Evolutionary conservation across 2,113 vertebrate species (phyloP).

Genomic region (Physeter macrocephalus): DNA sequence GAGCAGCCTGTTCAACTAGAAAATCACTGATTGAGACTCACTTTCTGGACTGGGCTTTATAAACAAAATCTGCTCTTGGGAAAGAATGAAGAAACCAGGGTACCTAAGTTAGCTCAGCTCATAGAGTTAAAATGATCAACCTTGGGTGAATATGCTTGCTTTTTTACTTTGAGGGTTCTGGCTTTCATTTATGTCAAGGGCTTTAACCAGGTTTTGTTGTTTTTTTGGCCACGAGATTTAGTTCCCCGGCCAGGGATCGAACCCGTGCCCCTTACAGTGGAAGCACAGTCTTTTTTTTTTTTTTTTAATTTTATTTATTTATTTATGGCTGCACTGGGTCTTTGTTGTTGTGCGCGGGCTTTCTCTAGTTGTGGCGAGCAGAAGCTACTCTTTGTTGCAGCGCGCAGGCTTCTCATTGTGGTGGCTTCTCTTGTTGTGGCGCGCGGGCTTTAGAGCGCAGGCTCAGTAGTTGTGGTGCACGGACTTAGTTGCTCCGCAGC

Average conservation of each 20-base stretch:
- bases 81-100: conserved; percentile 27
- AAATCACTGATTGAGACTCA: background rate
- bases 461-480: no score
- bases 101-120: background rate
- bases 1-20: conserved; percentile 38
- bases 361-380: no score
- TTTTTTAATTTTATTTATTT: no score
- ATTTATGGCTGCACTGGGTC: no score
- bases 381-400: no score
- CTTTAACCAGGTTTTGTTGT: background rate
- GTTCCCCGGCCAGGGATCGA: background rate
- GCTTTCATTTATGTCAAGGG: background rate
- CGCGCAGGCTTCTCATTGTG: no score
- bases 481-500: no score
- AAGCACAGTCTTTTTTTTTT: background rate
- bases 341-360: no score
- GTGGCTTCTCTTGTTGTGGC: no score
- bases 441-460: no score
- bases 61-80: conserved; percentile 31
- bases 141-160: background rate
- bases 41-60: background rate
- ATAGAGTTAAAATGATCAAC: background rate
- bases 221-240: background rate
- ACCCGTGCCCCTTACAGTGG: background rate
- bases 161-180: background rate